phyloP scores from a whole-genome alignment of 2,113 vertebrate species.

The Procapra przewalskii region DNA sequence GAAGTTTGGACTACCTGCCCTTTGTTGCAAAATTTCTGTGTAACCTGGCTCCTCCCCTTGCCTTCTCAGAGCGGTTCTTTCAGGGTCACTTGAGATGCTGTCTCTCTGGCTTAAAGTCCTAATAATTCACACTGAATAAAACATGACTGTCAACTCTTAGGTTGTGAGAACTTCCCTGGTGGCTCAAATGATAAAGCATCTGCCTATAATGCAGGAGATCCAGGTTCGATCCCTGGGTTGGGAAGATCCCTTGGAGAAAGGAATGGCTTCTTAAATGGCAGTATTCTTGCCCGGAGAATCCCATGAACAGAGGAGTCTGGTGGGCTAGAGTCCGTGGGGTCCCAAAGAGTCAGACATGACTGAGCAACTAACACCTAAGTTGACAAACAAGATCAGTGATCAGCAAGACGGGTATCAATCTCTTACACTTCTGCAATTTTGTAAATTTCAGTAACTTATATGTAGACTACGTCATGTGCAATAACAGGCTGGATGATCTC shows the following conservation, averaged over 20 bases:
- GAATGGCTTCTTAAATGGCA: not conserved
- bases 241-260: not conserved
- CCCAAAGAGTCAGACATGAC: not conserved
- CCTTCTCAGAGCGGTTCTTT: not conserved
- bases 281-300: not conserved
- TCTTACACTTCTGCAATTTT: not conserved
- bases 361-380: not conserved
- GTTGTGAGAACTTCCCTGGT: not conserved
- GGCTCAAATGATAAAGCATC: not conserved
- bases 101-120: not conserved
- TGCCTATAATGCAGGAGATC: not conserved
- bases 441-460: not conserved
- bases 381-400: not conserved
- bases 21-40: not conserved
- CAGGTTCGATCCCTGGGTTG: not conserved
- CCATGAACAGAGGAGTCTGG: not conserved
- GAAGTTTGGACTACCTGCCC: not conserved
- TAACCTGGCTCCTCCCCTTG: not conserved
- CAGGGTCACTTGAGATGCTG: not conserved
- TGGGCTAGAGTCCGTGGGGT: not conserved
- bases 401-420: not conserved
- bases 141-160: not conserved
- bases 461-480: not conserved
- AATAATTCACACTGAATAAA: not conserved
- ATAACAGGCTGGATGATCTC: not conserved